phyloP scores from a whole-genome alignment of 2,888 invertebrate species.

The Luperina testacea region DNA sequence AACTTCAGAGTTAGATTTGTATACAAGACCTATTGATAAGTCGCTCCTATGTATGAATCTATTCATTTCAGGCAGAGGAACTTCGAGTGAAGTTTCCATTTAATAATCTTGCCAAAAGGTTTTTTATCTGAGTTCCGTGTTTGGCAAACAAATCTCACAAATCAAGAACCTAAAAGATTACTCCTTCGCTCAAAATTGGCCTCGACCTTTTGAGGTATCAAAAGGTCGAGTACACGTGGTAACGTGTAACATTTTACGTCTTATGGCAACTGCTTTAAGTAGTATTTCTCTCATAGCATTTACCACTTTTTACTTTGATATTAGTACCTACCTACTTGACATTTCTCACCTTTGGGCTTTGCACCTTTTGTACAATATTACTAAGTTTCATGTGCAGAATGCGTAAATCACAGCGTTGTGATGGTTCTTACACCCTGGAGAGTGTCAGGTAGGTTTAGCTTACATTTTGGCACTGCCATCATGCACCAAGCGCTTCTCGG shows the following conservation, averaged over 20 bases:
- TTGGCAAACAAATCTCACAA: conserved; percentile 7
- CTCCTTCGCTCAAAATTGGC: neutral
- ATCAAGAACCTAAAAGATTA: neutral
- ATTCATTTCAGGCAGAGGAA: neutral
- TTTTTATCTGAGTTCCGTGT: conserved; percentile 5
- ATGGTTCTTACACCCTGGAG: neutral
- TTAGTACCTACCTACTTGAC: no score
- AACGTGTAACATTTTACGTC: conserved; percentile 5
- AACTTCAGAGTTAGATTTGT: neutral
- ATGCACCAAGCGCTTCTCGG: neutral
- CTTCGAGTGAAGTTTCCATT: neutral
- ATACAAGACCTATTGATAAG: neutral
- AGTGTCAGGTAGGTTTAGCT: neutral
- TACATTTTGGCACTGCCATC: neutral
- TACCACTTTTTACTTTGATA: neutral
- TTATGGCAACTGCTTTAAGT: neutral
- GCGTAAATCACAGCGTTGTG: neutral
- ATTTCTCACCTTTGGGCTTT: no score
- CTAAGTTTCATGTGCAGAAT: neutral
- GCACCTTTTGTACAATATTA: no score
- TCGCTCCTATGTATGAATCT: neutral
- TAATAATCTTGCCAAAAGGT: neutral
- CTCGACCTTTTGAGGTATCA: conserved; percentile 37
- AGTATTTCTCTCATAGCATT: conserved; percentile 12
- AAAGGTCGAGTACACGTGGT: no score